Evolutionary conservation across 92 coral and sea anemone species (phyloP).

Genomic region (Parazoanthus atlanticus): DNA sequence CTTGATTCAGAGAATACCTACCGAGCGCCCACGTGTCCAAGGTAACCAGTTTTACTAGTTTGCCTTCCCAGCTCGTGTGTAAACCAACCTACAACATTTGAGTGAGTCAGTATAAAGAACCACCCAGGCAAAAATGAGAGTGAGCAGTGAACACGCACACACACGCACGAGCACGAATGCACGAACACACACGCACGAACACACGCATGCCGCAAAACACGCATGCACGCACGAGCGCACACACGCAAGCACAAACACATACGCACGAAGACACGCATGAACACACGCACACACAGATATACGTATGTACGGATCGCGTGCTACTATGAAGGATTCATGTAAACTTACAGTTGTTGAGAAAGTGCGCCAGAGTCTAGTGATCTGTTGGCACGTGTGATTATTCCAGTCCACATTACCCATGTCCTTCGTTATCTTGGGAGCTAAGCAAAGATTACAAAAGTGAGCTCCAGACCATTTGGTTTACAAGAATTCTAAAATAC

Average conservation of each 20-base stretch:
- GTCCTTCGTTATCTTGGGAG: slow-evolving; percentile 78
- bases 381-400: slow-evolving; percentile 64
- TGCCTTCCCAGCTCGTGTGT: slow-evolving; percentile 79
- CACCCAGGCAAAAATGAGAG: too few relatives aligned
- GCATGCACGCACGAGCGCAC: too few relatives aligned
- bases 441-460: slow-evolving; percentile 41
- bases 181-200: too few relatives aligned
- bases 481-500: too few relatives aligned
- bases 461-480: background rate
- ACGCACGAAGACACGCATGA: too few relatives aligned
- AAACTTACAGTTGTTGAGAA: slow-evolving; percentile 77
- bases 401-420: slow-evolving; percentile 82
- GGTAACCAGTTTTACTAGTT: slow-evolving; percentile 67
- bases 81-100: slow-evolving; percentile 69
- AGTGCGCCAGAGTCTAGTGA: slow-evolving; percentile 72
- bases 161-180: too few relatives aligned
- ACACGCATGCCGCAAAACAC: too few relatives aligned
- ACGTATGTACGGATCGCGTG: too few relatives aligned
- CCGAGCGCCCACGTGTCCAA: slow-evolving; percentile 23
- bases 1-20: background rate
- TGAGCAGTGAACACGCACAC: too few relatives aligned
- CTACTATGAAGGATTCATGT: background rate
- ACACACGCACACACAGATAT: too few relatives aligned
- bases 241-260: too few relatives aligned
- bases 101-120: background rate